These are phyloP conservation scores for Parnassius smintheus DNA, from an alignment of 2,888 invertebrate species.

Conservation along the genomic window DNA sequence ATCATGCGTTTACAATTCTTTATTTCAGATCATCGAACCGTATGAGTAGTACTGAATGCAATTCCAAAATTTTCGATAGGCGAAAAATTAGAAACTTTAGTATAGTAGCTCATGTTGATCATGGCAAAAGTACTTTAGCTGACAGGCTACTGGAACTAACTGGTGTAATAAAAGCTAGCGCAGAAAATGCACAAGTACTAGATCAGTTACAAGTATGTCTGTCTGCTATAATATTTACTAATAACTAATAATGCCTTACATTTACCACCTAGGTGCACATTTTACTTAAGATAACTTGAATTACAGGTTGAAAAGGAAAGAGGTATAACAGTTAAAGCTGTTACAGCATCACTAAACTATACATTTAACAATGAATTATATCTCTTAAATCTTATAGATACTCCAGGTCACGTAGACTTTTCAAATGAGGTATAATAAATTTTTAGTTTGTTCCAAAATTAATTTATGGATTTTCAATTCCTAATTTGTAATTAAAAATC, in stretches of 20 bases:
- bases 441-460: too few species aligned
- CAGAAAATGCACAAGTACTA: conserved; percentile 85
- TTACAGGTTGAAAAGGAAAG: conserved; percentile 94
- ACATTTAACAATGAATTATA: conserved; percentile 85
- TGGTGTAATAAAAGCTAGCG: conserved; percentile 86
- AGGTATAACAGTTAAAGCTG: conserved; percentile 99
- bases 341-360: conserved; percentile 94
- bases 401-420: conserved; percentile 99
- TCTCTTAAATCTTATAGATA: conserved; percentile 97
- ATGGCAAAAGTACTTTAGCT: conserved; percentile 98
- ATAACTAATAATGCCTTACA: too few species aligned
- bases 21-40: conserved; percentile 43
- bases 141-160: conserved; percentile 96
- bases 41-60: conserved; percentile 45
- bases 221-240: neutral
- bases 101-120: conserved; percentile 99
- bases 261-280: too few species aligned
- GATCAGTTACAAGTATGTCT: conserved; percentile 85
- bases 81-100: conserved; percentile 92
- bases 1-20: neutral
- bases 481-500: too few species aligned
- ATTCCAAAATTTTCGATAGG: conserved; percentile 44
- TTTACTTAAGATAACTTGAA: neutral
- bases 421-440: conserved; percentile 89
- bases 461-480: too few species aligned